Base-by-base conservation (phyloP, 2,113 vertebrate genomes). In the Hippocampus barbouri region DNA sequence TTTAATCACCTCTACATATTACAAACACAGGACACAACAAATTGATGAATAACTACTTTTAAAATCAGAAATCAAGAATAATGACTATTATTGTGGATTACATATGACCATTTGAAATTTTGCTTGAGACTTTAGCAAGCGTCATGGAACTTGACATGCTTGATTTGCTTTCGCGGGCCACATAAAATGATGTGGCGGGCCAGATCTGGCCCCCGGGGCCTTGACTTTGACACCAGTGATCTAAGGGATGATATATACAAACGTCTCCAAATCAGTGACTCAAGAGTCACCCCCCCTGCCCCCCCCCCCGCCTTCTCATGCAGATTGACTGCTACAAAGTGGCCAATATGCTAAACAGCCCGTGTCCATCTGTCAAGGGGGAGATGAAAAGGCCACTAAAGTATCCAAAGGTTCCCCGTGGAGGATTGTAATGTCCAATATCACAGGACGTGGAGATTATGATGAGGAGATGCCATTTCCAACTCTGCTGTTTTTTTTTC, bases 321-420 rank as follows among this genome's bases (percentile, higher is more conserved):
- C 78, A 77, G 79, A 73, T 61, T 80, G 72, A 38, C 73, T 78
- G 70, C 80, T 85, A 66, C 51, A 53, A 77, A 80, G 74, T 66
- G 70, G 85, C 77, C 71, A 75, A 75, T 68, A 66, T 76, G 38
- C 72, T 71, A 41, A 68, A 57, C 78, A 70, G 74, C 71, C 71
- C 63, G 65, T 25, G 56, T 51, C 85, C 89, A 86, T 88, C 87
- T 90, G 88, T 88, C 66, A 59, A 73, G 65, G 85, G 78, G 85
- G 34, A 74, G 74, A 79, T 84, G 71, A 82, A 85, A 84, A 40
- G 40, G 78, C 83, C 78, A 66, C 73, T 87, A 69, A 83, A 82
- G 80, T 78, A 79, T 73, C 75, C 70, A 71, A 79, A 71, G 38
- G 64, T 66, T 86, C 85, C 84, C 81, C 0, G 41, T 78, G 85